Base-by-base conservation (phyloP, 2,888 invertebrate genomes). In the Polymixis flavicincta region DNA sequence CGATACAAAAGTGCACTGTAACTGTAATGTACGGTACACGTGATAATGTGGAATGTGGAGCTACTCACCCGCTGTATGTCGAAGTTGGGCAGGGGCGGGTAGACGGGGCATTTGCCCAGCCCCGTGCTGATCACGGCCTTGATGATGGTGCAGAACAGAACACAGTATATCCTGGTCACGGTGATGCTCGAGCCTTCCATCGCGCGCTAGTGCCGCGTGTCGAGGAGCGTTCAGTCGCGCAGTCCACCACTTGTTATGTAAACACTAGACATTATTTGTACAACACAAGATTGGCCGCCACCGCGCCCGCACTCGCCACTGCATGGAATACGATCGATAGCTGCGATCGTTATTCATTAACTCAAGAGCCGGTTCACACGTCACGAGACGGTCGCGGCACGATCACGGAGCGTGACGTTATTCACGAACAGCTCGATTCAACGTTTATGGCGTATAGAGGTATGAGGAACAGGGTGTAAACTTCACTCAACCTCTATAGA, bases 81-180 rank as follows among this genome's bases (percentile, higher is more conserved):
- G 89, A 98, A 98, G 92, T 97, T 95, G 55, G 97, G 97, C 92
- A 98, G 96, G 86, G 97, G 97, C 68, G 97, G 97, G 91, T 97
- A 97, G 84, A 97, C 97, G 9, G 98, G 98, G 88, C 98, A 98
- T 89, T 96, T 97, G 80, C 98, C 98, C 60, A 98, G 94, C 63
- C 97, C 98, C 66, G 97, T 95, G 77, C 92, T 89, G 52, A 91
- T 79, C 78, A 90, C 95, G n/a, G 90, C 89, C 72, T 90, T 90
- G 48, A 91, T 80, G 63, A 92, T 78, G 37, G 89, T 88, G 77
- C 91, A 92, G 76, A 94, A 88, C 76, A 94, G 85, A 74, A 94
- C 78, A 60, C 94, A 85, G 80, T 89, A 90, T 66, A 93, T 76
- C 84, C 89, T 88, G 55, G 85, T 84, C 67, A 86, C 88, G 70